Evolutionary conservation across 2,888 invertebrate genomes (phyloP), one percentile per base, ranked within the genome.

Genomic region (Plagodis dolabraria): DNA sequence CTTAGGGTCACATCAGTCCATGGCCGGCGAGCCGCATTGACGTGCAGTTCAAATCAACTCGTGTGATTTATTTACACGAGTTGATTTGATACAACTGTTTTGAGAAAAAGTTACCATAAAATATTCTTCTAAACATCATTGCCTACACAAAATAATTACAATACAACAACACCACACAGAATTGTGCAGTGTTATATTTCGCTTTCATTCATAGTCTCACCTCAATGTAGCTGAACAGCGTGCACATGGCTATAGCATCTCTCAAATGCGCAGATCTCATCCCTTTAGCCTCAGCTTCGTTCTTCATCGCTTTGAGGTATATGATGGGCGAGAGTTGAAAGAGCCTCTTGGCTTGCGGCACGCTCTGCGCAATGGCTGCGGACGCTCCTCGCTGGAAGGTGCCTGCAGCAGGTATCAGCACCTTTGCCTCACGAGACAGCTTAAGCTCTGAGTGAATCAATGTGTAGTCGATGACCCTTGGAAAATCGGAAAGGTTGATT

Each of bases 241-340:
- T 97, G 82, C 98, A 97, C 89, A 98, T 95, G 0, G 98, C 98
- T 0, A 96, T 96, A 0, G 96, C 98, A 86, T 99, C 99, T 53
- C 96, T 94, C 53, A 98, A 90, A 80, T 98, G 98, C 0, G 98
- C 97, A 51, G 91, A 94, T 68, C 94, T 94, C 98, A 98, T 98
- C 49, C 98, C 98, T 53, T 93, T 92, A 33, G 95, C 94, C 86
- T 98, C 98, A 0, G 95, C 93, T 0, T 92, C 85, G 78, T 98
- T 99, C 87, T 99, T 99, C 69, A 96, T 94, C 0, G 98, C 97
- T 80, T 98, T 98, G 89, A 98, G 91, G 60, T 95, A 94, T 52
- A 98, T 95, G 40, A 99, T 95, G 0, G 98, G 98, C 0, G 98
- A 98, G 5, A 95, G 92, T 60, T 93, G 93, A 64, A 94, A 92